Evolutionary conservation across 2,113 vertebrate genomes (phyloP).

Genomic region (Paradoxurus hermaphroditus): DNA sequence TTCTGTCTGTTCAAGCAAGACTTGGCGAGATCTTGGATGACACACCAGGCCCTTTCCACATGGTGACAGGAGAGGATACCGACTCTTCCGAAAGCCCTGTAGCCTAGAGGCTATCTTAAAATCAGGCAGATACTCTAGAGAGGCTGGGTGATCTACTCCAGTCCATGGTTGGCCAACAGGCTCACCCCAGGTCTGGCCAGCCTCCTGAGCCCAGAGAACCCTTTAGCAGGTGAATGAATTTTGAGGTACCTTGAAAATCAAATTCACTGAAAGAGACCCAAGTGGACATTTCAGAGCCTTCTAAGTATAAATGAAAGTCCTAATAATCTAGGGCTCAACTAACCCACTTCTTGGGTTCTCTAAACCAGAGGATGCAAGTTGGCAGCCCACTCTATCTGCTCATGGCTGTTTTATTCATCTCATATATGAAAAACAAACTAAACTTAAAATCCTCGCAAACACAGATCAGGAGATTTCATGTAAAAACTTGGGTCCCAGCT

Average conservation of each 20-base stretch:
- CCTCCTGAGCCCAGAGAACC: background rate
- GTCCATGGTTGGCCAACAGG: background rate
- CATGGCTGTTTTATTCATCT: background rate
- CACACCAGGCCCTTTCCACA: background rate
- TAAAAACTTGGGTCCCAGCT: background rate
- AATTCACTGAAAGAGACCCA: background rate
- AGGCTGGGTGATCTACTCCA: background rate
- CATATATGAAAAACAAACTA: background rate
- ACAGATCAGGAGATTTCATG: background rate
- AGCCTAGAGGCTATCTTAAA: background rate
- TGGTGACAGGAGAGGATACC: background rate
- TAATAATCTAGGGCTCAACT: background rate
- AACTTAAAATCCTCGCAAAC: conserved; percentile 1
- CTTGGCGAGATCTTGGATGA: background rate
- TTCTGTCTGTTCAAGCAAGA: background rate
- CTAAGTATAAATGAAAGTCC: background rate
- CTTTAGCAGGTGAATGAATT: background rate
- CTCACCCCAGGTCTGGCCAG: background rate
- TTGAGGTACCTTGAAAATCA: background rate
- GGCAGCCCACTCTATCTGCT: background rate
- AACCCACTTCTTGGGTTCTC: background rate
- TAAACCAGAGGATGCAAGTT: background rate
- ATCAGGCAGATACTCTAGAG: background rate
- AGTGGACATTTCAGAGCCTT: background rate
- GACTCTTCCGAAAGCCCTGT: background rate